phyloP scores from a whole-genome alignment of 1,140 invertebrate species.

The Monomorium pharaonis region DNA sequence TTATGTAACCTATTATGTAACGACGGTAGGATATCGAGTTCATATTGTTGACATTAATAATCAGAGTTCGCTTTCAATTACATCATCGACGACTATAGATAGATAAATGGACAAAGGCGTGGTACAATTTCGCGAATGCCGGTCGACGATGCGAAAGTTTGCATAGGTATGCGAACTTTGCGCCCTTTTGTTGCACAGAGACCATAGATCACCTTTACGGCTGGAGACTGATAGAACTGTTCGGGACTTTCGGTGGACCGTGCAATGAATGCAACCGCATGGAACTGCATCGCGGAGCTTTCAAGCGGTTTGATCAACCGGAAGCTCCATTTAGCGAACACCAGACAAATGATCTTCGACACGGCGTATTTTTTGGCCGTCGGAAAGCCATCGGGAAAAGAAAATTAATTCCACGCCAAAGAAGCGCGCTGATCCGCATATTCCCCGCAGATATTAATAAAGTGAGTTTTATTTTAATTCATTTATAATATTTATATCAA shows the following conservation, averaged over 20 bases:
- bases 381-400: neutral
- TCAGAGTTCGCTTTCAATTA: slow-evolving; percentile 16
- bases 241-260: slow-evolving; percentile 3
- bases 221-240: neutral
- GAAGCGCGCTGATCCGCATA: neutral
- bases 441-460: neutral
- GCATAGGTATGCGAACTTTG: neutral
- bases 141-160: slow-evolving; percentile 3
- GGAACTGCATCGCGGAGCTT: slow-evolving; percentile 42
- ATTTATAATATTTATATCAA: slow-evolving; percentile 5
- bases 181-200: neutral
- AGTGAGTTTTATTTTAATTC: neutral
- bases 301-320: slow-evolving; percentile 49
- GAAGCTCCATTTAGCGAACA: slow-evolving; percentile 19
- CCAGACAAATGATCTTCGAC: slow-evolving; percentile 30
- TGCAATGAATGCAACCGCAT: slow-evolving; percentile 40
- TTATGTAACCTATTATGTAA: neutral
- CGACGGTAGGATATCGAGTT: neutral
- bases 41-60: slow-evolving; percentile 24
- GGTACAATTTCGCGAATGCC: neutral
- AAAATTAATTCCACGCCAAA: neutral
- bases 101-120: neutral
- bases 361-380: neutral
- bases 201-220: neutral
- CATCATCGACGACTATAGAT: neutral